A percentile compares a stretch with the other conserved stretches of the same genome.
These are phyloP conservation scores for Mobula birostris DNA, from an alignment of 2,113 vertebrate genomes.

Conservation along the genomic window DNA sequence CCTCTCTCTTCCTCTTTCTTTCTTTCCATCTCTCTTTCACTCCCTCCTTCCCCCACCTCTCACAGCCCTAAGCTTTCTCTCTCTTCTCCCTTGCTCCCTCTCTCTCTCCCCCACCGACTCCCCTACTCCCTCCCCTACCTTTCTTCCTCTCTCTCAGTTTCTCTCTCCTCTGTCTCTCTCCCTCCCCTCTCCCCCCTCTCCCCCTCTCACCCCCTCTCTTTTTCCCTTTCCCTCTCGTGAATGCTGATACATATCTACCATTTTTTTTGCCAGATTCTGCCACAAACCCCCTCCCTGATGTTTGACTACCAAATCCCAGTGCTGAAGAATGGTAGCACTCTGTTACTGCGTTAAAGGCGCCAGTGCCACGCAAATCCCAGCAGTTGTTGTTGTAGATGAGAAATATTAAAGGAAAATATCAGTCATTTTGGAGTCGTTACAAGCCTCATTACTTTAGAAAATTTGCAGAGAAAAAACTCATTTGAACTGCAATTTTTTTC, in stretches of 20 bases:
- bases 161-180: no score
- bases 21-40: slow-evolving; percentile 59
- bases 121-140: no score
- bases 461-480: not conserved
- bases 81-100: no score
- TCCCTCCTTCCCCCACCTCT: slow-evolving; percentile 40
- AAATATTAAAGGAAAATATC: not conserved
- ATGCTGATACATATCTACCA: not conserved
- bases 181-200: no score
- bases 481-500: not conserved
- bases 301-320: no score
- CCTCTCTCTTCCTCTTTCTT: slow-evolving; percentile 46
- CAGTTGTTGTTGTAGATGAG: not conserved
- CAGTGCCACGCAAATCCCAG: not conserved
- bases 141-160: no score
- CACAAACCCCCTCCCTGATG: slow-evolving; percentile 60
- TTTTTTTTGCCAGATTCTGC: slow-evolving; percentile 52
- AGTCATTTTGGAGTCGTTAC: not conserved
- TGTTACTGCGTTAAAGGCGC: not conserved
- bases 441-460: not conserved
- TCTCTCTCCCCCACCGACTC: no score
- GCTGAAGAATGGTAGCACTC: not conserved
- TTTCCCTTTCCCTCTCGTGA: not conserved
- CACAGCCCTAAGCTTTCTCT: no score
- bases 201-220: no score